Evolutionary conservation across 1,140 invertebrate species (phyloP).

Genomic region (Patella vulgata): DNA sequence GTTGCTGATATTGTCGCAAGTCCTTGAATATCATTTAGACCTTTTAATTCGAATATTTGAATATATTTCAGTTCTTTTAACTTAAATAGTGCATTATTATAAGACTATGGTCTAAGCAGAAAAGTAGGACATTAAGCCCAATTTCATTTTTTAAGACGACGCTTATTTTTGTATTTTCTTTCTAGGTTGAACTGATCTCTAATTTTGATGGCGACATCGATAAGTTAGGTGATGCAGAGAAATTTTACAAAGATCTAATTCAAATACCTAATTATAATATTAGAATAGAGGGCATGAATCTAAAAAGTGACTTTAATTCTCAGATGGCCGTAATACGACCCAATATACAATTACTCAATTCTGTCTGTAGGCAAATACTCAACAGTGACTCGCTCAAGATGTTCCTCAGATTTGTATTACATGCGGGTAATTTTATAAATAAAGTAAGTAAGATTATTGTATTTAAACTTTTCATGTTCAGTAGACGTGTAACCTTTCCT

Average conservation of each 20-base stretch:
- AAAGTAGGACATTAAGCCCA: too few species aligned
- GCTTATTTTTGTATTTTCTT: too few species aligned
- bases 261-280: constrained; percentile 74
- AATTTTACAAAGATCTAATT: constrained; percentile 60
- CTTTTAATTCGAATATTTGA: too few species aligned
- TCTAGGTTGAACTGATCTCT: constrained; percentile 54
- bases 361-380: constrained; percentile 48
- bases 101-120: too few species aligned
- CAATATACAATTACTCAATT: constrained; percentile 50
- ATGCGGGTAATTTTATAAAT: constrained; percentile 65
- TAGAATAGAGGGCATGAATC: constrained; percentile 91
- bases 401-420: constrained; percentile 60
- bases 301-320: constrained; percentile 72
- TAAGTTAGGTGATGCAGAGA: constrained; percentile 57
- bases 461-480: too few species aligned
- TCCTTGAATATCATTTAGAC: too few species aligned
- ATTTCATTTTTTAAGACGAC: too few species aligned
- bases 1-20: too few species aligned
- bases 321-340: constrained; percentile 52
- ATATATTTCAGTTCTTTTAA: too few species aligned
- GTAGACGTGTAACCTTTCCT: too few species aligned
- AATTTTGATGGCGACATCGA: constrained; percentile 52
- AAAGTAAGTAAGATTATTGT: constrained; percentile 42
- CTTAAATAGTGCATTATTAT: too few species aligned
- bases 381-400: constrained; percentile 57